phyloP scores from a whole-genome alignment of 2,888 invertebrate species.

The Monopis laevigella region DNA sequence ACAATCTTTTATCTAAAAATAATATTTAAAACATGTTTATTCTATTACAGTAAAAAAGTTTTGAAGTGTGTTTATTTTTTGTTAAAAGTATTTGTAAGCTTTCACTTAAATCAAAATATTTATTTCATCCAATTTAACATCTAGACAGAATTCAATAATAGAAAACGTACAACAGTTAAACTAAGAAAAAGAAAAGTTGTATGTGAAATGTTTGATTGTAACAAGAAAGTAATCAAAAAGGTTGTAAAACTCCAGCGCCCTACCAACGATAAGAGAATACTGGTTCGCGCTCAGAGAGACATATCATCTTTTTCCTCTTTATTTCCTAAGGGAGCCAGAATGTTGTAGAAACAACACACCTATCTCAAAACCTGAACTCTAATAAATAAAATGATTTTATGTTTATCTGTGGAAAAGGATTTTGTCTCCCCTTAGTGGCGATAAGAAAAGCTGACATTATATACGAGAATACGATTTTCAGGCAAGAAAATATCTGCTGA shows the following conservation, averaged over 20 bases:
- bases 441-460: no score
- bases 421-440: constrained; percentile 2
- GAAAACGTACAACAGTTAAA: constrained; percentile 10
- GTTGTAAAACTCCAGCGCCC: constrained; percentile 22
- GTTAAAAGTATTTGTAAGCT: no score
- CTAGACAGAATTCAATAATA: constrained; percentile 2
- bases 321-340: constrained; percentile 47
- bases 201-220: constrained; percentile 10
- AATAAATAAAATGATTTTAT: constrained; percentile 22
- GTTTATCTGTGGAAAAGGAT: constrained; percentile 11
- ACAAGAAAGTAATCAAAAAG: constrained; percentile 37
- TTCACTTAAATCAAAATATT: no score
- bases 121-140: no score
- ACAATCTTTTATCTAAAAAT: no score
- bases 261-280: constrained; percentile 6
- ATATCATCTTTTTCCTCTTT: constrained; percentile 26
- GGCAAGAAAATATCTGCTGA: no score
- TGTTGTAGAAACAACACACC: constrained; percentile 39
- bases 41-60: no score
- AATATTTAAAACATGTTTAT: no score
- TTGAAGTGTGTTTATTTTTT: no score
- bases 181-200: constrained; percentile 9
- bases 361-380: constrained; percentile 33
- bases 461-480: no score
- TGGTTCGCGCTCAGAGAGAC: constrained; percentile 19